Percentiles rank a stretch among this genome's conserved stretches.
These are phyloP conservation scores for Macrosteles quadrilineatus DNA, from an alignment of 1,140 invertebrate species.

Conservation along the genomic window DNA sequence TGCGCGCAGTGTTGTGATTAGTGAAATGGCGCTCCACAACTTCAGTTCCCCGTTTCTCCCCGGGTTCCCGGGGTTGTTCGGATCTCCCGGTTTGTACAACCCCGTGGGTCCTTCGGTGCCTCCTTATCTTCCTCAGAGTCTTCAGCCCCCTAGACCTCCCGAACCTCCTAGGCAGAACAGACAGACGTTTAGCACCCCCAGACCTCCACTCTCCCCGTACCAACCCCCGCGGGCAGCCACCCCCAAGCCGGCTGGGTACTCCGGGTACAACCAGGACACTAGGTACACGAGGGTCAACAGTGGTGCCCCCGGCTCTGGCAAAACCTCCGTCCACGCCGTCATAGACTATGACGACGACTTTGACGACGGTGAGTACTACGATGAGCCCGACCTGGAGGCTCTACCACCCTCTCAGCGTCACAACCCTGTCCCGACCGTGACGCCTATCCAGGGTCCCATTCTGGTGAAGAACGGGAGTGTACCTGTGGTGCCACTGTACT, in stretches of 20 bases:
- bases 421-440: slow-evolving; percentile 56
- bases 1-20: background rate
- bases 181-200: background rate
- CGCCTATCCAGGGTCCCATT: slow-evolving; percentile 79
- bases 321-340: slow-evolving; percentile 68
- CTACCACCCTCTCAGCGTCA: slow-evolving; percentile 14
- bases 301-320: slow-evolving; percentile 50
- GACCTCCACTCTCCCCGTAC: slow-evolving; percentile 30
- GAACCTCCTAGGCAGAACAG: slow-evolving; percentile 14
- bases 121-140: background rate
- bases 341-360: slow-evolving; percentile 64
- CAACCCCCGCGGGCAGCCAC: slow-evolving; percentile 13
- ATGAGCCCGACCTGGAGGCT: slow-evolving; percentile 44
- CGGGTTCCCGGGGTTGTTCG: background rate
- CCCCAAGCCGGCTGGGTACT: background rate
- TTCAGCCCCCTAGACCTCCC: slow-evolving; percentile 9
- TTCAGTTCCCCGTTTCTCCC: slow-evolving; percentile 25
- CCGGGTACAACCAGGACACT: slow-evolving; percentile 11
- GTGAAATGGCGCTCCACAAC: slow-evolving; percentile 21
- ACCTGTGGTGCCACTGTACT: slow-evolving; percentile 82
- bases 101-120: background rate
- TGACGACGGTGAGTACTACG: slow-evolving; percentile 57
- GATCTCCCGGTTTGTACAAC: background rate
- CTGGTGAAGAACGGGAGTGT: slow-evolving; percentile 75
- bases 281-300: slow-evolving; percentile 44